A percentile compares a stretch with the other conserved stretches of the same genome.
Conservation (phyloP, 2,797 vertebrate genomes). For the Lacerta viridis region DNA sequence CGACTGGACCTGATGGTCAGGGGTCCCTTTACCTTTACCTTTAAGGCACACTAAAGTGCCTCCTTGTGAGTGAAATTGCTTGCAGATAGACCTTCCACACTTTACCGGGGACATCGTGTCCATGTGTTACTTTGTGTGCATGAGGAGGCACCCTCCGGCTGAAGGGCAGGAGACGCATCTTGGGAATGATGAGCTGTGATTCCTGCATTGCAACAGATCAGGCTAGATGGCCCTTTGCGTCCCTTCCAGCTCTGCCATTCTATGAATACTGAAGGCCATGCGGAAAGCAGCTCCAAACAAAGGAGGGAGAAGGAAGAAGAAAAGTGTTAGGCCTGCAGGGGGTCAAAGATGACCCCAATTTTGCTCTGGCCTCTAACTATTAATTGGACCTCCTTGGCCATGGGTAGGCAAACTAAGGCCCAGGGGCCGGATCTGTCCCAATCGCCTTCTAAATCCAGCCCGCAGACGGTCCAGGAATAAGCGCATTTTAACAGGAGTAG, state of each 20-base stretch:
- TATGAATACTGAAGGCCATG: neutral
- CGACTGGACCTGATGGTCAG: too few species aligned
- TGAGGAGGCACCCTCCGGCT: neutral
- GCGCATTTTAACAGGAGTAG: too few species aligned
- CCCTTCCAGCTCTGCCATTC: too few species aligned
- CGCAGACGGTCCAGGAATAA: rapidly evolving
- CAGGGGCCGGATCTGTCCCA: too few species aligned
- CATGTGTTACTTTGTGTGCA: neutral
- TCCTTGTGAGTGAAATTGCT: neutral
- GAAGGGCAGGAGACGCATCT: neutral
- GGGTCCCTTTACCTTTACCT: too few species aligned
- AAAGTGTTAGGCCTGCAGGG: neutral
- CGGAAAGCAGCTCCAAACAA: neutral
- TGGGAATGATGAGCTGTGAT: too few species aligned
- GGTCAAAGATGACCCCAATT: neutral
- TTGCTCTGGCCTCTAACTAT: neutral
- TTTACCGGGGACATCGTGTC: neutral
- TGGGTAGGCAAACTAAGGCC: too few species aligned
- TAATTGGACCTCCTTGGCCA: neutral
- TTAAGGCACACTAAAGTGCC: neutral
- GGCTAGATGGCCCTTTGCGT: too few species aligned
- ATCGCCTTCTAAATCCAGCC: too few species aligned
- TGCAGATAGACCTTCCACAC: neutral
- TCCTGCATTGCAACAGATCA: too few species aligned
- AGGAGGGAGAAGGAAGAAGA: neutral